Evolutionary conservation across 2,888 invertebrate species (phyloP), one percentile per base, ranked within the genome.

Genomic region (Listrodromus nycthemerus): DNA sequence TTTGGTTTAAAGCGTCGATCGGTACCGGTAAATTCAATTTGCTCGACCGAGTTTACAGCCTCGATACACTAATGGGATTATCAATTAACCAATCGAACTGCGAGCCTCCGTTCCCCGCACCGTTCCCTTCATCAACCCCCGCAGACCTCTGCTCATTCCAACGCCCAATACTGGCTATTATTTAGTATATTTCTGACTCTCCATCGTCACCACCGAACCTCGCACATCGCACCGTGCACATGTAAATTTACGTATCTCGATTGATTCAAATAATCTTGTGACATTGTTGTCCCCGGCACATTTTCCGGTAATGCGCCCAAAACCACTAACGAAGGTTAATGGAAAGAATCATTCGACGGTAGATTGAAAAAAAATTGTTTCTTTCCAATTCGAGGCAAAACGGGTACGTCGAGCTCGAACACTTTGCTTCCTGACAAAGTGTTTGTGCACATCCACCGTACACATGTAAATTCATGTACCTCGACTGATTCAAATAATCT

Each of bases 361-460:
- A 21, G 19, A 30, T 21, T 13, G 19, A 30, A 45, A 13, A 13
- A 33, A 33, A 6, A 30, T 67, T 83, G 27, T 80, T 76, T 82
- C 19, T 88, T 13, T 90, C 88, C 92, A 93, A 92, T 93, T 88
- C 90, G 89, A 88, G 92, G 93, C 70, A 86, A 86, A 76, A 91
- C 89, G 61, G 91, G 86, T 75, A 41, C 88, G 69, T 80, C 86
- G 75, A 86, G 87, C n/a, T 88, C 92, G 19, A 85, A 89, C 80
- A 33, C 33, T 33, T 33, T 33, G 33, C 33, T 33, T 33, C 1
- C 8, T 33, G 33, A 2, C 7, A 33, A 8, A 33, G 33, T 1
- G 33, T 33, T 33, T 8, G 33, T 33, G 30, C 6, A 30, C 2
- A 30, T 30, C 30, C 52, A 52, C 52, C 52, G 21, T 21, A 10